Conservation (phyloP, 2,797 vertebrate genomes). For the Eptatretus atami region DNA sequence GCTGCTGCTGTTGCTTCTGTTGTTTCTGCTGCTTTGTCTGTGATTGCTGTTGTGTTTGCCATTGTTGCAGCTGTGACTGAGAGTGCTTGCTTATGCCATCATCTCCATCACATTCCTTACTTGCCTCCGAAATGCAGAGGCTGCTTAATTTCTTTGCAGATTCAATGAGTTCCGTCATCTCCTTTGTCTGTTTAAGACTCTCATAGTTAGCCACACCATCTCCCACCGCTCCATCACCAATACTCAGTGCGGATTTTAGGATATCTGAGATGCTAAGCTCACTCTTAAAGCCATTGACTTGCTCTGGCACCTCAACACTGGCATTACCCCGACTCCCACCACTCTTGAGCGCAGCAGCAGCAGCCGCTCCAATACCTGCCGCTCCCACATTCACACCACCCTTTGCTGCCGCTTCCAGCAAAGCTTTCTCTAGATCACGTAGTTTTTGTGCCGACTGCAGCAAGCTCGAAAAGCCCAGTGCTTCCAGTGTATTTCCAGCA, state of each 20-base stretch:
- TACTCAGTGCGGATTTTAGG: not conserved
- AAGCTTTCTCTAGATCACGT: constrained; percentile 1
- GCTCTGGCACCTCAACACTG: too few relatives aligned
- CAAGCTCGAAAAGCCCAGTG: constrained; percentile 3
- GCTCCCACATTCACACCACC: not conserved
- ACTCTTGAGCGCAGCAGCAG: not conserved
- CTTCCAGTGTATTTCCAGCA: not conserved
- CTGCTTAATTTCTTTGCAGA: constrained; percentile 2
- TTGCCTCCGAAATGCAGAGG: constrained; percentile 2
- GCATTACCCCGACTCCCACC: too few relatives aligned
- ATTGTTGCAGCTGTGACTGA: too few relatives aligned
- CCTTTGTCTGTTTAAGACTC: constrained; percentile 3
- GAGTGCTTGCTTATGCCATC: not conserved
- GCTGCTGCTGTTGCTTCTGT: not conserved
- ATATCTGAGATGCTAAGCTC: not conserved
- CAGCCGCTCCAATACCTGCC: not conserved
- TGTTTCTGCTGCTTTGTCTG: not conserved
- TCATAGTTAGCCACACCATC: not conserved
- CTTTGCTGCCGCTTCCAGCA: not conserved
- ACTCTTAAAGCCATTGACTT: not conserved
- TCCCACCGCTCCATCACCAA: not conserved
- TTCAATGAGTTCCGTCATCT: constrained; percentile 5
- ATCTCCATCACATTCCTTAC: not conserved
- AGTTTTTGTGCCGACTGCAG: constrained; percentile 4
- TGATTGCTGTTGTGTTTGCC: not conserved